Evolutionary conservation across 1,140 invertebrate genomes (phyloP).

Genomic region (Musca domestica): DNA sequence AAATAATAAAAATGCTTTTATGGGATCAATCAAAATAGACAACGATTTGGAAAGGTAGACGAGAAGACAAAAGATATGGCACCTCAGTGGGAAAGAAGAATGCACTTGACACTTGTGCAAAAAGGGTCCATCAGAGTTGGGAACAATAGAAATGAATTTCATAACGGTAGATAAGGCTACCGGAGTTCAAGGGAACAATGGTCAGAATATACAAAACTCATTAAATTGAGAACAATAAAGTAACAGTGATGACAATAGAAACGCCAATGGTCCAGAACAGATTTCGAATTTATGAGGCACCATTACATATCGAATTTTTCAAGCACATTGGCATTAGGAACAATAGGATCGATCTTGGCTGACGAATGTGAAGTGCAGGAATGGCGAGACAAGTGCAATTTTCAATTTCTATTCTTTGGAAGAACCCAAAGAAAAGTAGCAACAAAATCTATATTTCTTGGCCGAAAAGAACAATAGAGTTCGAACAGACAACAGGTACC

Average conservation of each 20-base stretch:
- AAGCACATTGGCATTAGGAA: background rate
- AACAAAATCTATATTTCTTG: background rate
- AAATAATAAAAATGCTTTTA: conserved; percentile 1
- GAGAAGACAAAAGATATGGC: no score
- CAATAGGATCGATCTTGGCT: background rate
- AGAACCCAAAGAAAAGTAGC: background rate
- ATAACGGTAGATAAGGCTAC: conserved; percentile 18
- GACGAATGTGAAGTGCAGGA: background rate
- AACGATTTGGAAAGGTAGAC: background rate
- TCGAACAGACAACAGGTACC: conserved; percentile 4
- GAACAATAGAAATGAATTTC: background rate
- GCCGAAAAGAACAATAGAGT: background rate
- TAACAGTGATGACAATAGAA: no score
- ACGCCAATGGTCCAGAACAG: background rate
- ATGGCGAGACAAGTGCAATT: conserved; percentile 9
- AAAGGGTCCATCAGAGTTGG: background rate
- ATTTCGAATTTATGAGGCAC: conserved; percentile 16
- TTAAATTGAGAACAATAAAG: conserved; percentile 14
- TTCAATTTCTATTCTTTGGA: conserved; percentile 5
- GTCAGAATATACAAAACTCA: background rate
- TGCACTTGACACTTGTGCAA: conserved; percentile 7
- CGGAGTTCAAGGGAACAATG: background rate
- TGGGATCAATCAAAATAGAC: background rate
- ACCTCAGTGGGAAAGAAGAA: background rate
- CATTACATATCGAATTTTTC: background rate